These are phyloP conservation scores for Scaptomyza flava DNA, from an alignment of 2,888 invertebrate species.

Conservation along the genomic window DNA sequence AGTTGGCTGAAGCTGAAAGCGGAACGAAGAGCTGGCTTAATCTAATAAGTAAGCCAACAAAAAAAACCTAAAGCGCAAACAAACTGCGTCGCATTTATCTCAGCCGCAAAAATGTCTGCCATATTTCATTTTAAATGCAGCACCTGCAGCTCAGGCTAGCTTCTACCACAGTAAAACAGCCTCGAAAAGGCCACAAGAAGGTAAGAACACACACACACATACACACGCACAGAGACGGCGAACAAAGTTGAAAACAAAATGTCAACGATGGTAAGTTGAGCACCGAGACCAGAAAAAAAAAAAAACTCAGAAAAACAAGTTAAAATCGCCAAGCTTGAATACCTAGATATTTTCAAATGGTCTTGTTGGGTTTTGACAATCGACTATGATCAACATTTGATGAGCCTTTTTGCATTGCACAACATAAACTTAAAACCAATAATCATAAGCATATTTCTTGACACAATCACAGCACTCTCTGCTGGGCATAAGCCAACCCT, in stretches of 20 bases:
- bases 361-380: not conserved
- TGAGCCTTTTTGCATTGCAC: too few relatives aligned
- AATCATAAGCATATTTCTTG: too few relatives aligned
- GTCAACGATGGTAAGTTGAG: constrained; percentile 64
- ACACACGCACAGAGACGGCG: constrained; percentile 16
- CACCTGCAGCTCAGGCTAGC: constrained; percentile 66
- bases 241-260: constrained; percentile 63
- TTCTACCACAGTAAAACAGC: constrained; percentile 13
- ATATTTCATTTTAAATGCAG: constrained; percentile 76
- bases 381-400: too few relatives aligned
- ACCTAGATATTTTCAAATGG: constrained; percentile 2
- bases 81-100: constrained; percentile 71
- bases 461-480: too few relatives aligned
- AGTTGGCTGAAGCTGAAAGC: constrained; percentile 15
- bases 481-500: not conserved
- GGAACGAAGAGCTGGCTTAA: constrained; percentile 41
- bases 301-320: not conserved
- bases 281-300: constrained; percentile 8
- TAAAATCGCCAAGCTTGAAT: not conserved
- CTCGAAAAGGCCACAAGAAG: constrained; percentile 15
- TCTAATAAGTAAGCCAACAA: constrained; percentile 64
- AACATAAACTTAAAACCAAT: too few relatives aligned
- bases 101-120: constrained; percentile 75
- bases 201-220: constrained; percentile 11
- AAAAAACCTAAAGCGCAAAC: constrained; percentile 54